Evolutionary conservation across 2,797 vertebrate species (phyloP), one percentile per base, ranked within the genome.

Genomic region (Botia kubotai): DNA sequence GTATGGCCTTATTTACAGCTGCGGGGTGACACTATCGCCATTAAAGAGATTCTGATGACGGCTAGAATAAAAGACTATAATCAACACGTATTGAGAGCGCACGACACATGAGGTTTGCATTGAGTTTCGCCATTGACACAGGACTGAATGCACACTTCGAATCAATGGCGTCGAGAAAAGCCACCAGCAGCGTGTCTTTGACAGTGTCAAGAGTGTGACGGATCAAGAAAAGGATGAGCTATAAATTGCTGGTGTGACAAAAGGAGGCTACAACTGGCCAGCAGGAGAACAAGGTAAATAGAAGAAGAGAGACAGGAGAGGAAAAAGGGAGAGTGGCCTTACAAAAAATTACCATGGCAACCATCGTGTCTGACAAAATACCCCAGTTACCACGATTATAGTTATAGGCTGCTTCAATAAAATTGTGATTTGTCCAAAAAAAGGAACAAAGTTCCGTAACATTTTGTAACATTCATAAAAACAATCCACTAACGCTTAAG

Each of bases 141-240:
- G 29, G 60, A 23, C n/a, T 63, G 76, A 70, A 83, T 50, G 60
- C 58, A 46, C 63, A 70, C 62, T 74, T 82, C 62, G 72, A 48
- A 67, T 77, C 69, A 72, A 73, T 77, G 72, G 63, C 74, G 19
- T 26, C 2, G n/a, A 52, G 23, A 70, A 50, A 19, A 63, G 58
- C 60, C 43, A 13, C 55, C 39, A 70, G 60, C 69, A n/a, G 69
- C 72, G 53, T 7, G 21, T n/a, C 21, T 79, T 53, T 72, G 58
- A 79, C n/a, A n/a, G 69, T 65, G 77, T 72, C 77, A 66, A 36
- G 69, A 62, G 46, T 70, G 23, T 63, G 68, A 19, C 77, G 70
- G 77, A 79, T 50, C 48, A 72, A 65, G 68, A 79, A 79, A 72
- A 55, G 46, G 11, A 72, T 79, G 77, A 79, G 60, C 29, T 53